phyloP scores from a whole-genome alignment of 1,140 invertebrate genomes.

The Drosophila yakuba region DNA sequence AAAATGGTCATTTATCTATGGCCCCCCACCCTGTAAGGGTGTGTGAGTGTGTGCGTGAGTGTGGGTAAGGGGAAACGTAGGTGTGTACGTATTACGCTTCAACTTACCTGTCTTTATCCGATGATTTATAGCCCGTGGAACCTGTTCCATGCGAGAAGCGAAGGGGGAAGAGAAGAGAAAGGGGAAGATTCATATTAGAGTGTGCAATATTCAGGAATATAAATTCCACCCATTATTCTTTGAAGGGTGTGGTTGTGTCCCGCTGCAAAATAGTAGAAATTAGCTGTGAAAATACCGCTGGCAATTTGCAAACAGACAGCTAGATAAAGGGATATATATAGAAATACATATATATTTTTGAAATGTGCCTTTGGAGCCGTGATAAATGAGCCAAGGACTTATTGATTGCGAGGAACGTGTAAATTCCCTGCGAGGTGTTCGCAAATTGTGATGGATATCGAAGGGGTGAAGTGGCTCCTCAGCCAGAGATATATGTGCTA shows the following conservation, averaged over 20 bases:
- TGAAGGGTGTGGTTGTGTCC: constrained; percentile 29
- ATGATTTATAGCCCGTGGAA: constrained; percentile 85
- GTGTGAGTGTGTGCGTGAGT: constrained; percentile 5
- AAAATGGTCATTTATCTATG: constrained; percentile 70
- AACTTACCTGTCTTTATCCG: constrained; percentile 85
- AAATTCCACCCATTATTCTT: constrained; percentile 36
- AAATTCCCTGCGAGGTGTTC: constrained; percentile 23
- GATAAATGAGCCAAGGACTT: constrained; percentile 60
- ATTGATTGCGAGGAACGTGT: constrained; percentile 47
- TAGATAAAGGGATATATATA: constrained; percentile 27
- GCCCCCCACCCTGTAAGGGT: constrained; percentile 1
- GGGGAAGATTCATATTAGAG: constrained; percentile 43
- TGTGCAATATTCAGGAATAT: constrained; percentile 36
- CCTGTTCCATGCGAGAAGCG: constrained; percentile 52
- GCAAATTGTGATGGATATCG: constrained; percentile 68
- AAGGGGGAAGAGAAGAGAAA: constrained; percentile 16
- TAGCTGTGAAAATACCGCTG: constrained; percentile 41
- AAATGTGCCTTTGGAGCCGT: constrained; percentile 14
- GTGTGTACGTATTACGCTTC: constrained; percentile 64
- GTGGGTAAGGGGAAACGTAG: neutral
- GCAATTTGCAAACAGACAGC: constrained; percentile 29
- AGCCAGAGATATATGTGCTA: neutral
- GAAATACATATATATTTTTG: neutral
- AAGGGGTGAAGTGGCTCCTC: constrained; percentile 31
- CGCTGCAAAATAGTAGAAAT: constrained; percentile 44